Conservation (phyloP, 2,113 vertebrate species). For the Thomomys bottae region DNA sequence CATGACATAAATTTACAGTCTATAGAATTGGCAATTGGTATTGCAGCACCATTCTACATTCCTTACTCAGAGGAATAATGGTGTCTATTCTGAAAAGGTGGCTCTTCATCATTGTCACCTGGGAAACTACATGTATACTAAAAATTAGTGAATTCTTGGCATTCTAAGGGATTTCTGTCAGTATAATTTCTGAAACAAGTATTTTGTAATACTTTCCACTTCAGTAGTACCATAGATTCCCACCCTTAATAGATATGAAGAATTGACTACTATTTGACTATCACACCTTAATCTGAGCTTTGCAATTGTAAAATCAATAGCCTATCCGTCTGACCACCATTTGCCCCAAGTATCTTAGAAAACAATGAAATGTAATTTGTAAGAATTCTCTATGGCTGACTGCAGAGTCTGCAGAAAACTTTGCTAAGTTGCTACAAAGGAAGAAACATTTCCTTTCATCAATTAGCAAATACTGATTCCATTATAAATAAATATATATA, state of each 20-base stretch:
- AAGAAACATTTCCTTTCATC: slow-evolving; percentile 42
- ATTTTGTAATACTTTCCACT: background rate
- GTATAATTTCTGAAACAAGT: background rate
- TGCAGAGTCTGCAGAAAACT: slow-evolving; percentile 27
- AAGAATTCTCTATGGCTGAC: slow-evolving; percentile 35
- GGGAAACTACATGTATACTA: background rate
- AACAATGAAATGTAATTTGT: slow-evolving; percentile 48
- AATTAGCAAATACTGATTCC: slow-evolving; percentile 58
- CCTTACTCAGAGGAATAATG: background rate
- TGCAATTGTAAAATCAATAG: slow-evolving; percentile 40
- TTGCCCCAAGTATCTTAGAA: slow-evolving; percentile 48
- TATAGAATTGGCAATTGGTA: background rate
- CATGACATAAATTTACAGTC: background rate
- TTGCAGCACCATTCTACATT: background rate
- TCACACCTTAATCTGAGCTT: slow-evolving; percentile 22
- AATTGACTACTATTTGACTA: slow-evolving; percentile 8
- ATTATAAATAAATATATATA: slow-evolving; percentile 67
- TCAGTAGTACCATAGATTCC: background rate
- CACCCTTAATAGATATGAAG: slow-evolving; percentile 37
- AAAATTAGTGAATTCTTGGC: background rate
- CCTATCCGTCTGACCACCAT: background rate
- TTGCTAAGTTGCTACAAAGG: slow-evolving; percentile 52
- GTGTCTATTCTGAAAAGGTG: background rate
- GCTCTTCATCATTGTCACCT: background rate
- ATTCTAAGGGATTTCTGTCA: slow-evolving; percentile 20